Percentiles rank a stretch among this genome's conserved stretches.
Evolutionary conservation across 1,140 invertebrate genomes (phyloP).

Genomic region (Drosophila elegans): DNA sequence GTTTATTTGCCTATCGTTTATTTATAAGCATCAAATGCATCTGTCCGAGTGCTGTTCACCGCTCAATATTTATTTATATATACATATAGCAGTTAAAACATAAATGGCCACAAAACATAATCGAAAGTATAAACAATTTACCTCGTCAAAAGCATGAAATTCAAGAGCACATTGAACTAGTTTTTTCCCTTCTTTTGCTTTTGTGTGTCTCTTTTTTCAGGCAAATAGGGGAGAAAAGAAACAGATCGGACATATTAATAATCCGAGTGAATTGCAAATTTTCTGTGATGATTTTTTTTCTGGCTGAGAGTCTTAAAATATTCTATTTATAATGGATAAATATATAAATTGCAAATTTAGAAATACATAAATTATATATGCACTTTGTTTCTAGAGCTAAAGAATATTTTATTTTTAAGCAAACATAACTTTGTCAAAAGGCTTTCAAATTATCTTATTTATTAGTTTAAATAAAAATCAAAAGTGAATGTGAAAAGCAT

Average conservation of each 20-base stretch:
- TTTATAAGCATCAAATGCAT: slow-evolving; percentile 51
- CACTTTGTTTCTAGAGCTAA: too few species aligned
- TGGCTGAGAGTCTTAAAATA: too few species aligned
- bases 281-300: slow-evolving; percentile 3
- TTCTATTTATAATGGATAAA: too few species aligned
- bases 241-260: slow-evolving; percentile 6
- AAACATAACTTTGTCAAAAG: too few species aligned
- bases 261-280: slow-evolving; percentile 21
- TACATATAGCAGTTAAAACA: slow-evolving; percentile 50
- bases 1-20: slow-evolving; percentile 37
- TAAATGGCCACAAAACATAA: slow-evolving; percentile 41
- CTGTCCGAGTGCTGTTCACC: slow-evolving; percentile 24
- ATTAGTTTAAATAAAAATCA: too few species aligned
- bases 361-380: too few species aligned
- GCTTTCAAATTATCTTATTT: too few species aligned
- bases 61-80: slow-evolving; percentile 33
- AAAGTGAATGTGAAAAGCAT: too few species aligned
- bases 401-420: too few species aligned
- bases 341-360: neutral
- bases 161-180: slow-evolving; percentile 19
- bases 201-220: slow-evolving; percentile 20
- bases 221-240: slow-evolving; percentile 6
- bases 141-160: slow-evolving; percentile 42
- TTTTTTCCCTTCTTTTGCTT: slow-evolving; percentile 11
- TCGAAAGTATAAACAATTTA: slow-evolving; percentile 23